Evolutionary conservation across 1,140 invertebrate genomes (phyloP), one percentile per base, ranked within the genome.

Genomic region (Teleogryllus occipitalis): DNA sequence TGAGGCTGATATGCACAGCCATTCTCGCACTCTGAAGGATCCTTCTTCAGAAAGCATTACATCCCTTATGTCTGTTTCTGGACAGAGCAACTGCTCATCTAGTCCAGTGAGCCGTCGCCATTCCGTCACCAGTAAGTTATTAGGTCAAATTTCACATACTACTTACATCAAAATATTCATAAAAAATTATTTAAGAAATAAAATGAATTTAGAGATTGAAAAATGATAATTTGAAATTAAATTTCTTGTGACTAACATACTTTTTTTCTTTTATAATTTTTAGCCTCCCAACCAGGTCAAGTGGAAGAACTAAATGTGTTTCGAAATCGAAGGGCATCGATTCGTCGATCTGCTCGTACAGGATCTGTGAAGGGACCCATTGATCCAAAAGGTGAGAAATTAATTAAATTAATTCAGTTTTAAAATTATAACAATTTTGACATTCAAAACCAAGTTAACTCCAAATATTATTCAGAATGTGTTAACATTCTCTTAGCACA

Each of bases 101-200:
- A 95, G 94, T 83, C 90, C 94, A 14, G 88, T 93, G 1, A 90
- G 91, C 82, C 88, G 94, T 83, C 90, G 94, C 83, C 93, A 96
- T 88, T 95, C 93, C 74, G 91, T 94, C 47, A 95, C 93, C 79
- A 92, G 93, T 94, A 88, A 89, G 89, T 86, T 27, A 76, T 80
- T 80, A 78, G 27, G 27, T 2, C 27, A 39, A 39, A 39, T 39
- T 39, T 39, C 27, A 2, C 27, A 39, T 39, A 39, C 27, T 39
- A 39, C 27, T 39, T n/a, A n/a, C n/a, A n/a, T 39, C 27, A 39
- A 39, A 39, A 39, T 39, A 39, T 39, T 39, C 27, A 5, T 39
- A 39, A 39, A 39, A 1, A 1, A 39, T 39, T 39, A 39, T 39
- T 39, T 39, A 39, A 2, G 27, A 39, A 39, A 39, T 39, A 39